These are phyloP conservation scores for Ypsolopha sequella DNA, from an alignment of 2,888 invertebrate genomes.

Conservation along the genomic window DNA sequence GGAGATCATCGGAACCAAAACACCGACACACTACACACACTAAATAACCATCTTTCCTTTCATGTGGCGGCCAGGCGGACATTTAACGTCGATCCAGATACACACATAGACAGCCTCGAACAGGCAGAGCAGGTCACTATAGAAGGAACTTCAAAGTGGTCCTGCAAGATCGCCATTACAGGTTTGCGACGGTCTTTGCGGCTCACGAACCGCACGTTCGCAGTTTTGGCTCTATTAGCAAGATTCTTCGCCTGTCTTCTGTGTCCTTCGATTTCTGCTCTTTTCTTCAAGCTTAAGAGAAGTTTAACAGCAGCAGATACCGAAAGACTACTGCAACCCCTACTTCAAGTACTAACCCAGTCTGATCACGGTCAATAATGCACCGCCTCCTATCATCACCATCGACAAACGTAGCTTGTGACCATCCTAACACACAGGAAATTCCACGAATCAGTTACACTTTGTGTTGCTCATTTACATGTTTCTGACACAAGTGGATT, in stretches of 20 bases:
- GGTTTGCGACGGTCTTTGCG: conserved; percentile 79
- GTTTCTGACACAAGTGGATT: too few relatives aligned
- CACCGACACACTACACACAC: conserved; percentile 39
- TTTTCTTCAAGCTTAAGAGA: conserved; percentile 6
- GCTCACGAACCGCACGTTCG: conserved; percentile 65
- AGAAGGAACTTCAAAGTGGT: conserved; percentile 99
- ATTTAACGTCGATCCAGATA: conserved; percentile 97
- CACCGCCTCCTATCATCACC: conserved; percentile 59
- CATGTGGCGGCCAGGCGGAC: conserved; percentile 84
- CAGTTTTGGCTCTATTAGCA: conserved; percentile 66
- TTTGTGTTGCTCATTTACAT: neutral
- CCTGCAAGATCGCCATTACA: conserved; percentile 99
- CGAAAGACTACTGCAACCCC: conserved; percentile 47
- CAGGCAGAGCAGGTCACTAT: conserved; percentile 98
- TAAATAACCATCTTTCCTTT: conserved; percentile 64
- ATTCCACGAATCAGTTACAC: conserved; percentile 55
- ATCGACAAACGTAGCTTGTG: conserved; percentile 43
- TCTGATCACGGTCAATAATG: conserved; percentile 59
- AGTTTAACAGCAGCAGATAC: conserved; percentile 39
- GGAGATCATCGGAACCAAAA: conserved; percentile 16
- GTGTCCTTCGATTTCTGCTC: conserved; percentile 56
- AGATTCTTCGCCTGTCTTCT: conserved; percentile 61
- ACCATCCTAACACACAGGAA: conserved; percentile 49
- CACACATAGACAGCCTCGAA: conserved; percentile 97
- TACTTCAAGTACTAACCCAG: conserved; percentile 52